Percentiles rank a stretch among this genome's conserved stretches.
phyloP scores from a whole-genome alignment of 2,797 vertebrate genomes.

The Philypnodon macrostomus region DNA sequence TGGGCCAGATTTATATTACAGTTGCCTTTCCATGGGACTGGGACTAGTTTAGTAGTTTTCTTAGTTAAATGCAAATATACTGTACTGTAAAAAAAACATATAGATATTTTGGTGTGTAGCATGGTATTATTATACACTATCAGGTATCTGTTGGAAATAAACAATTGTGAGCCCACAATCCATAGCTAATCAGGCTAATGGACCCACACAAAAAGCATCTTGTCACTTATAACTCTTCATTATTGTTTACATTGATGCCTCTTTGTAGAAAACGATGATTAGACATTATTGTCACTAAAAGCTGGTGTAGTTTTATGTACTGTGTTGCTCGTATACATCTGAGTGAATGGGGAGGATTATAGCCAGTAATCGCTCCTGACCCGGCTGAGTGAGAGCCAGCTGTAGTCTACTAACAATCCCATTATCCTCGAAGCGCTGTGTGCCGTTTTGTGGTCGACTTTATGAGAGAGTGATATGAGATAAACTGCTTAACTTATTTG shows the following conservation, averaged over 20 bases:
- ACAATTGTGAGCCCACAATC: constrained; percentile 16
- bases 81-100: too few relatives aligned
- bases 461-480: constrained; percentile 53
- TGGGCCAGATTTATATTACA: too few relatives aligned
- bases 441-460: constrained; percentile 47
- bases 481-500: constrained; percentile 59
- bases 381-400: constrained; percentile 55
- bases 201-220: background rate
- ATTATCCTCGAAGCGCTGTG: constrained; percentile 58
- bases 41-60: too few relatives aligned
- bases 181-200: constrained; percentile 20
- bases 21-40: too few relatives aligned
- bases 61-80: constrained; percentile 11
- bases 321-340: constrained; percentile 43
- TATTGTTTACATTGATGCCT: constrained; percentile 16
- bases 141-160: constrained; percentile 9
- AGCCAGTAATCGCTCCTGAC: constrained; percentile 71
- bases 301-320: constrained; percentile 34
- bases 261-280: constrained; percentile 20
- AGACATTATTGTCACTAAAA: constrained; percentile 43
- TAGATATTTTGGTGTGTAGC: constrained; percentile 3
- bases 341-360: constrained; percentile 67
- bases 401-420: constrained; percentile 64
- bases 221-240: constrained; percentile 4
- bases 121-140: constrained; percentile 6